Evolutionary conservation across 2,113 vertebrate genomes (phyloP).

Genomic region (Thomomys bottae): DNA sequence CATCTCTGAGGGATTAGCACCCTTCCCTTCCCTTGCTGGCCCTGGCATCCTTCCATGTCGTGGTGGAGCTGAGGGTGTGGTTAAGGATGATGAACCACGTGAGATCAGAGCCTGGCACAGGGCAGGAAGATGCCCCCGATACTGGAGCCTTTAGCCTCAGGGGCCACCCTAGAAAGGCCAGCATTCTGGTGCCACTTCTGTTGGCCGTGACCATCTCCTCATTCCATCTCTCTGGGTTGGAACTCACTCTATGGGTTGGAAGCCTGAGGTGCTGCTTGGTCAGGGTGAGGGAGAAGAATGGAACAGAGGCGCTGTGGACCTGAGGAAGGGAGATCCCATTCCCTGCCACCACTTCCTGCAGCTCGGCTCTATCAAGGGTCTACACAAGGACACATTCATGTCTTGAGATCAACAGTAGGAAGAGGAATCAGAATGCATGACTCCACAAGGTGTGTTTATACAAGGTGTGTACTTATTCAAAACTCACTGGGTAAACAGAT

Average conservation of each 20-base stretch:
- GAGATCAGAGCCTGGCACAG: neutral
- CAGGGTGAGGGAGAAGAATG: neutral
- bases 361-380: neutral
- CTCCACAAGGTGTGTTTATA: too few relatives aligned
- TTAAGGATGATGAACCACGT: neutral
- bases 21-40: too few relatives aligned
- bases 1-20: neutral
- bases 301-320: too few relatives aligned
- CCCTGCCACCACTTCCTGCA: neutral
- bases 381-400: neutral
- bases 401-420: too few relatives aligned
- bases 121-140: neutral
- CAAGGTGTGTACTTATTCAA: neutral
- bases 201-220: neutral
- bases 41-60: neutral
- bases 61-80: too few relatives aligned
- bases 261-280: neutral
- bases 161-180: neutral
- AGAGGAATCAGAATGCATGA: too few relatives aligned
- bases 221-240: neutral
- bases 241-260: neutral
- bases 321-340: accelerated
- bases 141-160: neutral
- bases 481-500: neutral
- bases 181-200: neutral